Conservation (phyloP, 2,797 vertebrate genomes). For the Manis javanica region DNA sequence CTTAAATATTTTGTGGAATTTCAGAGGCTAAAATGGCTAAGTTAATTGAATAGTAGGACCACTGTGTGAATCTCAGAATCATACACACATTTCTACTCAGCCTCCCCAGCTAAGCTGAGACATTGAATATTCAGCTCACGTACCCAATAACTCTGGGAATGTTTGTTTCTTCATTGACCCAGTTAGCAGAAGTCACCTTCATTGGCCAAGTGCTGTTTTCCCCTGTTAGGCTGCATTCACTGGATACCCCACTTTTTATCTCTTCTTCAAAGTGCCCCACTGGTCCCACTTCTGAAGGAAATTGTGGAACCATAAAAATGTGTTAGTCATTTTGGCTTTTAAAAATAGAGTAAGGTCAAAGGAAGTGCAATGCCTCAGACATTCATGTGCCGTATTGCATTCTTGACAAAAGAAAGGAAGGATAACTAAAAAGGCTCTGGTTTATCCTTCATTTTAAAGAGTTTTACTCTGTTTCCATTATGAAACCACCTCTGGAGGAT, state of each 20-base stretch:
- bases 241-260: background rate
- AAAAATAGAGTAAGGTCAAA: constrained; percentile 23
- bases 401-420: background rate
- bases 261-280: background rate
- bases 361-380: background rate
- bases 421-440: background rate
- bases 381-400: background rate
- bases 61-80: background rate
- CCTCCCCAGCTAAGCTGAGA: background rate
- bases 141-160: background rate
- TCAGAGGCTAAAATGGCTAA: background rate
- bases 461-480: background rate
- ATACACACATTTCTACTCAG: background rate
- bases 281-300: background rate
- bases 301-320: background rate
- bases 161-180: background rate
- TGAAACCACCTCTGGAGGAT: background rate
- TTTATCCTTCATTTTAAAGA: background rate
- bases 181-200: background rate
- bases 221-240: background rate
- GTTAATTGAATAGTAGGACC: background rate
- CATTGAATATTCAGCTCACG: background rate
- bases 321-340: constrained; percentile 38
- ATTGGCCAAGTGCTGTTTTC: background rate
- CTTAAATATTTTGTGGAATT: background rate